Evolutionary conservation across 2,113 vertebrate species (phyloP).

Genomic region (Ceyx margarethae): DNA sequence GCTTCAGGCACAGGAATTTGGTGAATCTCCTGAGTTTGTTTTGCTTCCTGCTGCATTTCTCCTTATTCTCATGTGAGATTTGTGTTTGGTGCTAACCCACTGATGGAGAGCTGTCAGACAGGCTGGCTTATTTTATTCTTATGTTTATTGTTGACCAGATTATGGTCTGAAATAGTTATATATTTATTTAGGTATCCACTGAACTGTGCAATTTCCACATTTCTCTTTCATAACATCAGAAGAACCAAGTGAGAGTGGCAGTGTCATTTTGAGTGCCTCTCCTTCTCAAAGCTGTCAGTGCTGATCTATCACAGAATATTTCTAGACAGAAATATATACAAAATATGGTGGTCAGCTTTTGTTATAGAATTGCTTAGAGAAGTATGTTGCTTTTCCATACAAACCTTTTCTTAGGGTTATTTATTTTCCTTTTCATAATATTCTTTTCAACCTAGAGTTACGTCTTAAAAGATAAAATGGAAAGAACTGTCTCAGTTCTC

Average conservation of each 20-base stretch:
- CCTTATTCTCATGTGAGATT: neutral
- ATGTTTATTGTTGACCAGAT: neutral
- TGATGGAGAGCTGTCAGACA: neutral
- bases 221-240: neutral
- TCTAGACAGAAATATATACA: neutral
- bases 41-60: neutral
- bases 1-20: neutral
- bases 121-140: neutral
- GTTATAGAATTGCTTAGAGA: neutral
- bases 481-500: neutral
- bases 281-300: neutral
- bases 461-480: neutral
- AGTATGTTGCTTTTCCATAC: neutral
- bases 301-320: neutral
- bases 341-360: neutral
- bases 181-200: neutral
- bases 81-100: neutral
- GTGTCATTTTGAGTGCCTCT: neutral
- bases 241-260: neutral
- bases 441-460: neutral
- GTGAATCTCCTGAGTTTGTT: neutral
- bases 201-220: too few relatives aligned
- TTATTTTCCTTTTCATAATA: neutral
- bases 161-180: neutral
- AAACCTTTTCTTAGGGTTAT: neutral